These are phyloP conservation scores for Mesocentrotus franciscanus DNA, from an alignment of 53 echinoderm and acorn worm genomes.

Conservation along the genomic window DNA sequence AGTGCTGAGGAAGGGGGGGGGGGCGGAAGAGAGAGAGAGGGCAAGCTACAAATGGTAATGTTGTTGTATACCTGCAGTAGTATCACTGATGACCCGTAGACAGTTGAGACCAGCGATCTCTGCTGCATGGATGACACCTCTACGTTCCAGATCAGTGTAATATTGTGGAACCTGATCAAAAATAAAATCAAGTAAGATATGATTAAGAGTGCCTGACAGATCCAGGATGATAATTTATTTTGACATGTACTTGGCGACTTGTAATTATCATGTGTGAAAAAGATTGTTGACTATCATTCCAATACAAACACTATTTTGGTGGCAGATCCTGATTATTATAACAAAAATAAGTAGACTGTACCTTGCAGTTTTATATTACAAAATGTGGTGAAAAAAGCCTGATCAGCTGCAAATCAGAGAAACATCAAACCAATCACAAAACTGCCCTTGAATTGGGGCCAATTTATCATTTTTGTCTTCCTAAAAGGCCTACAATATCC, in stretches of 20 bases:
- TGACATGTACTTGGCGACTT: background rate
- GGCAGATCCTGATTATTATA: background rate
- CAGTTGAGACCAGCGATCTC: constrained; percentile 83
- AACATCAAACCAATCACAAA: too few species aligned
- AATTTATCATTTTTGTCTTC: too few species aligned
- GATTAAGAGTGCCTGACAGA: background rate
- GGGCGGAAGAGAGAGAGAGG: background rate
- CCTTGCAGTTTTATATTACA: background rate
- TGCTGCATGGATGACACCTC: constrained; percentile 77
- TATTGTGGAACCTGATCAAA: constrained; percentile 85
- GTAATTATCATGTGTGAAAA: background rate
- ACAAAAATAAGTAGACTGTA: background rate
- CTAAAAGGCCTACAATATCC: too few species aligned
- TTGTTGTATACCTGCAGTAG: constrained; percentile 82
- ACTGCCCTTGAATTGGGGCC: too few species aligned
- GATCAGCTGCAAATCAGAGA: too few species aligned
- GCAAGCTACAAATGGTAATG: background rate
- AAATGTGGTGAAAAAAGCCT: background rate
- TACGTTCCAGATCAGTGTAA: constrained; percentile 91
- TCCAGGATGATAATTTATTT: background rate
- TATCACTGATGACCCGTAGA: constrained; percentile 89
- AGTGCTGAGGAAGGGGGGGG: background rate
- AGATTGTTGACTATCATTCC: too few species aligned
- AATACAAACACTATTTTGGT: background rate
- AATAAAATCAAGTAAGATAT: background rate